A percentile compares a stretch with the other conserved stretches of the same genome.
These are phyloP conservation scores for Bothrops jararaca DNA, from an alignment of 2,113 vertebrate genomes.

Conservation along the genomic window DNA sequence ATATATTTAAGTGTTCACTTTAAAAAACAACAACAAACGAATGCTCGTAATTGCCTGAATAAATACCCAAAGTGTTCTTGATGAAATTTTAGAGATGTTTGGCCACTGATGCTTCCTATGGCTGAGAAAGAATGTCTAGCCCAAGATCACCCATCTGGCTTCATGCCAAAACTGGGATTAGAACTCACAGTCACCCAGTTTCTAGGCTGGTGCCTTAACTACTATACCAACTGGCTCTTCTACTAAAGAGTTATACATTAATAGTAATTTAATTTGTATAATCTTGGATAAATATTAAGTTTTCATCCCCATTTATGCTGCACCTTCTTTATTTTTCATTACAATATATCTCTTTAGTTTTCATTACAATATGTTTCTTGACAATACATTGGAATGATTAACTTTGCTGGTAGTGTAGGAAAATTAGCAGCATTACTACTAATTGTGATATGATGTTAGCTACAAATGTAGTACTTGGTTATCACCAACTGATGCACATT, in stretches of 20 bases:
- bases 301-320: not conserved
- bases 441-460: not conserved
- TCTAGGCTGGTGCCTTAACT: not conserved
- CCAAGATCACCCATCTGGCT: not conserved
- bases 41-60: not conserved
- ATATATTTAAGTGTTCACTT: not conserved
- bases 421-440: not conserved
- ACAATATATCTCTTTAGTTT: not conserved
- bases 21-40: not conserved
- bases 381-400: not conserved
- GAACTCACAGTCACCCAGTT: not conserved
- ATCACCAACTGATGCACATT: not conserved
- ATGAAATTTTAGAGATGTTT: not conserved
- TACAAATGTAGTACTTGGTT: not conserved
- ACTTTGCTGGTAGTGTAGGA: not conserved
- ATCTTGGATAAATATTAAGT: not conserved
- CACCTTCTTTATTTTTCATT: not conserved
- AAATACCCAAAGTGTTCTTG: not conserved
- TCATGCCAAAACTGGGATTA: not conserved
- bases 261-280: not conserved
- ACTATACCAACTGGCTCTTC: not conserved
- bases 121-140: not conserved
- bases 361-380: not conserved
- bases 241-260: not conserved
- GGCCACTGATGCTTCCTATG: not conserved